Conservation (phyloP, 2,113 vertebrate species). For the Albula goreensis region DNA sequence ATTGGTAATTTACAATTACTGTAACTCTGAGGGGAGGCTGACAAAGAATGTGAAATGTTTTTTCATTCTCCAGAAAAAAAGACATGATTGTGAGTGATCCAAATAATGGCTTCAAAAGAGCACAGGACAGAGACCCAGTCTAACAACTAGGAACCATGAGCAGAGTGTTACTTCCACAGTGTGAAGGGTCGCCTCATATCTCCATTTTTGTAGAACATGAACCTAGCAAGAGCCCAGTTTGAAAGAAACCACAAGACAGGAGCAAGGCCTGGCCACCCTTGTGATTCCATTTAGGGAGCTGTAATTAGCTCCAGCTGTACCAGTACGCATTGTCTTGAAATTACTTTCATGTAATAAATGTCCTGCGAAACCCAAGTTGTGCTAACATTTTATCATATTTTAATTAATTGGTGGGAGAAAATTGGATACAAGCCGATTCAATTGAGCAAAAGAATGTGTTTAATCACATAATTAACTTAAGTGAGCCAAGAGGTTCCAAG, state of each 20-base stretch:
- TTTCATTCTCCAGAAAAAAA: not conserved
- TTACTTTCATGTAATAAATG: conserved; percentile 41
- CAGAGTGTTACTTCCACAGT: not conserved
- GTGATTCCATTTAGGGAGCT: conserved; percentile 30
- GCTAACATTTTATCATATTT: conserved; percentile 36
- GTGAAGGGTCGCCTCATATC: conserved; percentile 15
- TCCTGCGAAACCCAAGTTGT: conserved; percentile 31
- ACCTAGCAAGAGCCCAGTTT: not conserved
- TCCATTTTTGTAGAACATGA: not conserved
- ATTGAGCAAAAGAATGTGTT: conserved; percentile 35
- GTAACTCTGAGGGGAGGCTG: not conserved
- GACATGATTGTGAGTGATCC: not conserved
- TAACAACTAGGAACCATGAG: not conserved
- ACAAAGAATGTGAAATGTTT: not conserved
- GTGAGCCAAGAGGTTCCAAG: conserved; percentile 27
- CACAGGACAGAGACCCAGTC: not conserved
- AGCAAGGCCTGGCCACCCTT: conserved; percentile 28
- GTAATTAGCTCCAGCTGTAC: conserved; percentile 39
- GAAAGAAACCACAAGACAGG: conserved; percentile 8
- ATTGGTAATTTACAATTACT: not conserved
- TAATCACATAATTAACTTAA: conserved; percentile 40
- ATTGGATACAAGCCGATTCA: conserved; percentile 38
- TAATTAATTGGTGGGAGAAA: conserved; percentile 38
- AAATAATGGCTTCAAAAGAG: not conserved
- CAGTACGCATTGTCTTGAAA: conserved; percentile 38